Conservation (phyloP, 2,797 vertebrate species). For the Calcarius lapponicus region DNA sequence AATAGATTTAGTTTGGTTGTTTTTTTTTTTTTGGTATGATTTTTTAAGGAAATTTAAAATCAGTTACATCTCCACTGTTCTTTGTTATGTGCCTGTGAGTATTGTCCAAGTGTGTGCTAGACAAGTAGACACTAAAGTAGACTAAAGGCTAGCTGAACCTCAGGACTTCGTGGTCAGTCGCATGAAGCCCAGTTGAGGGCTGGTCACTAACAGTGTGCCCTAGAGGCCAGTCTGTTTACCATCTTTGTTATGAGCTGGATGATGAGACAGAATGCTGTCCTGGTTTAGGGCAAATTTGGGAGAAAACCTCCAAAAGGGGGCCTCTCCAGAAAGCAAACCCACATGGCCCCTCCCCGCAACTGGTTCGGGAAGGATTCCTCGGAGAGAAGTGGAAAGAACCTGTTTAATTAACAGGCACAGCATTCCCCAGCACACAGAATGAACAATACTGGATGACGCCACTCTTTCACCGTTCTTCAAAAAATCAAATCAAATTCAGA, state of each 20-base stretch:
- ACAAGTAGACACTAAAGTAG: neutral
- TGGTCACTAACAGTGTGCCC: neutral
- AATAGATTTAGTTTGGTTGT: accelerated
- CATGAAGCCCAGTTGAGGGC: neutral
- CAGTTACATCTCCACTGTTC: neutral
- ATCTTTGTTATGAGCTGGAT: neutral
- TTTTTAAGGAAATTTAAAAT: neutral
- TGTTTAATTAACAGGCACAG: no score
- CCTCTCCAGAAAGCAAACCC: no score
- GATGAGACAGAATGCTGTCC: neutral
- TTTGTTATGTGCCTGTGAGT: neutral
- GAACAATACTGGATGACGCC: no score
- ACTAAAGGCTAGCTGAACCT: neutral
- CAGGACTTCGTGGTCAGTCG: neutral
- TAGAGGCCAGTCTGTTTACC: neutral
- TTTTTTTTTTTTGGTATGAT: neutral
- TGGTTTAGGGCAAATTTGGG: no score
- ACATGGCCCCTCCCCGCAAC: no score
- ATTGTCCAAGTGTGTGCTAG: neutral
- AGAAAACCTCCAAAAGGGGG: no score
- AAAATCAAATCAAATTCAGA: no score
- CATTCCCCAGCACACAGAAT: no score
- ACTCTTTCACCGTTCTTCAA: no score
- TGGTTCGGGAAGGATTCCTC: no score
- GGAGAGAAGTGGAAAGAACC: no score